Conservation (phyloP, 1,140 invertebrate genomes). For the silkworm (Bombyx mori) region DNA sequence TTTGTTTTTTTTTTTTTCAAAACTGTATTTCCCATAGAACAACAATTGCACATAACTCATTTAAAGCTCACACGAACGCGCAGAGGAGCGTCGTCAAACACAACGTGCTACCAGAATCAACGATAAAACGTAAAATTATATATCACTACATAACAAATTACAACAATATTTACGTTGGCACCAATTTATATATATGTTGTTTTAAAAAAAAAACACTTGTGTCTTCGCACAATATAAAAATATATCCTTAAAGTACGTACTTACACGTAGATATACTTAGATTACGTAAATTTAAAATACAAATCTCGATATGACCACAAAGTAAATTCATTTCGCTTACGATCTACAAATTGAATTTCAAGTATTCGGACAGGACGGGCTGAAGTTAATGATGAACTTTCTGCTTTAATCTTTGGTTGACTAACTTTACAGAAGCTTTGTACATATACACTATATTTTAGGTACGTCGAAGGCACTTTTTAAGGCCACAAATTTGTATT, state of each 20-base stretch:
- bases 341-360: conserved; percentile 48
- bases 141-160: conserved; percentile 69
- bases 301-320: conserved; percentile 56
- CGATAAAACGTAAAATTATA: conserved; percentile 64
- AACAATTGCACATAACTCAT: conserved; percentile 64
- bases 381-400: too few species aligned
- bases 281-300: conserved; percentile 43
- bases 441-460: too few species aligned
- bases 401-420: not conserved
- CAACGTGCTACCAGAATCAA: conserved; percentile 56
- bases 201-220: conserved; percentile 60
- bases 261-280: conserved; percentile 60
- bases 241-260: conserved; percentile 54
- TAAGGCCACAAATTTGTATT: not conserved
- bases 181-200: conserved; percentile 52
- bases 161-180: conserved; percentile 70
- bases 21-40: conserved; percentile 66
- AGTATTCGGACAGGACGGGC: conserved; percentile 30
- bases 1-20: conserved; percentile 36
- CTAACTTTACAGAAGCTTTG: too few species aligned
- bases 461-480: not conserved
- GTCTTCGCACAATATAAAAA: conserved; percentile 66
- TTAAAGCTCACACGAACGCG: conserved; percentile 50
- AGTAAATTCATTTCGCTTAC: conserved; percentile 59
- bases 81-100: conserved; percentile 19